Evolutionary conservation across 2,888 invertebrate species (phyloP), one percentile per base, ranked within the genome.

Genomic region (Zhengitettix transpicula): DNA sequence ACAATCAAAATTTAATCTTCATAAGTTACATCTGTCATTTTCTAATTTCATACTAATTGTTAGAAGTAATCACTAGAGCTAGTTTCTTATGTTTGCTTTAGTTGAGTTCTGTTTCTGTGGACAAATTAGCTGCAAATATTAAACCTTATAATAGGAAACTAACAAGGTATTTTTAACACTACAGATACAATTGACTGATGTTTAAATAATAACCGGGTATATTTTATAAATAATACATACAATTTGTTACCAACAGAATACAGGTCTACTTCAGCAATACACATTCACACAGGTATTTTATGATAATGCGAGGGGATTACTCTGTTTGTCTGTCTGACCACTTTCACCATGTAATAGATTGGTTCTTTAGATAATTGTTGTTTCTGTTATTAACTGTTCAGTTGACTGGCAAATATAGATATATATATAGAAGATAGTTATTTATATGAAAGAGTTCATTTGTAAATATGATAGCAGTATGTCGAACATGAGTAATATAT

Each of bases 111-210:
- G 28, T n/a, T 47, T 7, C 47, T 47, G 12, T 12, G 47, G n/a
- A 47, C 47, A 14, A 47, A 47, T 47, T 47, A n/a, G 8, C 47
- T 47, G 47, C 47, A 47, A 14, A n/a, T 47, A 47, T 47, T n/a
- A 12, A 47, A 47, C 9, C 2, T 55, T 55, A 55, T 55, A 8
- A 55, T 55, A 55, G 55, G 41, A 55, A 55, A 55, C 55, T 55
- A 55, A 55, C 55, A 55, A 55, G 55, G 55, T 55, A 55, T 55
- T 55, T 55, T 55, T 55, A 55, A 40, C 55, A 55, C 55, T 40
- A 55, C 55, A 55, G 55, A 55, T 40, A 55, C 55, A 55, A 55
- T 55, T 55, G 55, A 55, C 55, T 55, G 55, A 55, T 55, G 55
- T 55, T 55, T 55, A 55, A 28, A 55, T 55, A 55, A 55, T 55